Base-by-base conservation (phyloP, 2,113 vertebrate species). In the Tachysurus vachellii region DNA sequence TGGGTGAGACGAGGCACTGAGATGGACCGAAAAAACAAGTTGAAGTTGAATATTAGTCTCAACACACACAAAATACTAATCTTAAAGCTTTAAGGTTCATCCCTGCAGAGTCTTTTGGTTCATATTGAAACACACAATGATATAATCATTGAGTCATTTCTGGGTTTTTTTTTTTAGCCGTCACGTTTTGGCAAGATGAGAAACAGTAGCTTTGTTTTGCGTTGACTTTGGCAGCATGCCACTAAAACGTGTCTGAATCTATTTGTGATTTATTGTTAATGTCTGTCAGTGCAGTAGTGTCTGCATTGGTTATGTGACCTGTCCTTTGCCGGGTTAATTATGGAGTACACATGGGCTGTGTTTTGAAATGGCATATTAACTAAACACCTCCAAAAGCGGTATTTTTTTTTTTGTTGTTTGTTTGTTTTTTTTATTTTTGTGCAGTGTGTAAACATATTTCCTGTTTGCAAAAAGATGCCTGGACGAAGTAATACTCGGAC, bases 211-310 rank as follows among this genome's bases (percentile, higher is more conserved):
- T 21, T 42, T 47, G 54, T 61, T 85, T 83, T 53, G 80, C 36
- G 26, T 57, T 23, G 28, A 80, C 36, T 47, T 75, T 87, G 80
- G 86, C 70, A 17, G 44, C 28, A 42, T 3, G 16, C 28, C 31
- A 31, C 17, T 36, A 59, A 31, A 80, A 57, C 50, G 6, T 86
- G 85, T 84, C 64, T 79, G 31, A 57, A 28, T 80, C 44, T 80
- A 47, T 84, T 85, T 85, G 75, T 87, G 76, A 85, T 70, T 89
- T 82, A 66, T 80, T 66, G 89, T 75, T 86, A 7, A 57, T 5
- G 83, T 85, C 75, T 80, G 86, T 85, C 86, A 68, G 83, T 13
- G 31, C 9, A 42, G 79, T 26, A 50, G 54, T 62, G 57, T 44
- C 79, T 84, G 66, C 28, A 83, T 54, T 23, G 53, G 80, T 86